Percentiles rank a stretch among this genome's conserved stretches.
Evolutionary conservation across 2,888 invertebrate genomes (phyloP).

Genomic region (Morinoia aosen): DNA sequence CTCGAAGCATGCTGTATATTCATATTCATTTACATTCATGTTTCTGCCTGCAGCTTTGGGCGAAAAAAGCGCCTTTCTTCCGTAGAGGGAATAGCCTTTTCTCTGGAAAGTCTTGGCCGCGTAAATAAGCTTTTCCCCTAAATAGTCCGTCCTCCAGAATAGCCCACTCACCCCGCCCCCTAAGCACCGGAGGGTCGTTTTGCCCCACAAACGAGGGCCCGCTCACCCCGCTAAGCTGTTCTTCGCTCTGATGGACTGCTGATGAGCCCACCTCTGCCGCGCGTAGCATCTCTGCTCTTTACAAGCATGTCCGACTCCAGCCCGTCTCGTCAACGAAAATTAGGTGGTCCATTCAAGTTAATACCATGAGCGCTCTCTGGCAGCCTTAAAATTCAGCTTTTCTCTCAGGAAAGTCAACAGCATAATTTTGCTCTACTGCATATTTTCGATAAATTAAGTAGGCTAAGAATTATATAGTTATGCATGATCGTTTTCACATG

Average conservation of each 20-base stretch:
- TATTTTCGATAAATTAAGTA: neutral
- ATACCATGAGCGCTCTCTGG: neutral
- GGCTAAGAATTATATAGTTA: neutral
- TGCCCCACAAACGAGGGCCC: neutral
- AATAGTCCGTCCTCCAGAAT: neutral
- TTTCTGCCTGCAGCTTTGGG: neutral
- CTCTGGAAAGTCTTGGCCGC: neutral
- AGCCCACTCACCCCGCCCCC: neutral
- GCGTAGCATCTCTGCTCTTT: neutral
- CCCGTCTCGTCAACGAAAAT: conserved; percentile 12
- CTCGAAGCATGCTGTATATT: neutral
- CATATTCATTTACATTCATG: neutral
- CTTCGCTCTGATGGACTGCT: conserved; percentile 31
- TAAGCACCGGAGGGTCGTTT: neutral
- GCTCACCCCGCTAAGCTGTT: neutral
- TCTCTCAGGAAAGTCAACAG: neutral
- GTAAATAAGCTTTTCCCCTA: neutral
- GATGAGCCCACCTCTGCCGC: neutral
- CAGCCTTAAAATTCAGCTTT: neutral
- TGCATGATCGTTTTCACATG: neutral
- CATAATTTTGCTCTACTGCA: neutral
- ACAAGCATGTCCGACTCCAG: neutral
- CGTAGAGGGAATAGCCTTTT: neutral
- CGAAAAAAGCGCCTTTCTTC: neutral
- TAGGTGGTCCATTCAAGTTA: neutral